These are phyloP conservation scores for Hofmannophila pseudospretella DNA, from an alignment of 2,888 invertebrate genomes.

Conservation along the genomic window DNA sequence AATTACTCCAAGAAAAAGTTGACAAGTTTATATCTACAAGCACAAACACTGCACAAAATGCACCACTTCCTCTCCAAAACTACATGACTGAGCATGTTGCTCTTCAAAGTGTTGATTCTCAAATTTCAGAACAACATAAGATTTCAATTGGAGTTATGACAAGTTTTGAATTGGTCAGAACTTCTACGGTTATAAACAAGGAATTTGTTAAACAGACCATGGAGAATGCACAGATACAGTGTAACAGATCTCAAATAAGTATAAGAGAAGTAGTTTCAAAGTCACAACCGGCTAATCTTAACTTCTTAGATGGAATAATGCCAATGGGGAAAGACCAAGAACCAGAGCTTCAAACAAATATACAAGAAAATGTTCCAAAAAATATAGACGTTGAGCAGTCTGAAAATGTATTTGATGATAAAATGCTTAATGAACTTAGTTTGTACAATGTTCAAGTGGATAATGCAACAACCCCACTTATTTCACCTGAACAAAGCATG, in stretches of 20 bases:
- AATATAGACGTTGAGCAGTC: slow-evolving; percentile 9
- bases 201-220: slow-evolving; percentile 47
- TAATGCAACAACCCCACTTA: slow-evolving; percentile 62
- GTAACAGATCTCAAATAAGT: slow-evolving; percentile 62
- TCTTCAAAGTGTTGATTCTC: slow-evolving; percentile 45
- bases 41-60: slow-evolving; percentile 29
- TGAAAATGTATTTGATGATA: slow-evolving; percentile 45
- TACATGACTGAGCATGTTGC: slow-evolving; percentile 46
- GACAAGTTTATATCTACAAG: slow-evolving; percentile 67
- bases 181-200: slow-evolving; percentile 66
- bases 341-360: slow-evolving; percentile 12
- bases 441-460: slow-evolving; percentile 66
- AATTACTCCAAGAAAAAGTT: slow-evolving; percentile 80
- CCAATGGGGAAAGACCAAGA: slow-evolving; percentile 29
- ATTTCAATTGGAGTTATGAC: slow-evolving; percentile 86
- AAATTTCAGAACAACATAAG: slow-evolving; percentile 52
- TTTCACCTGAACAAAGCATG: slow-evolving; percentile 67
- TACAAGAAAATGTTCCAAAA: slow-evolving; percentile 11
- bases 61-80: slow-evolving; percentile 31
- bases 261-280: slow-evolving; percentile 58
- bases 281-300: slow-evolving; percentile 43
- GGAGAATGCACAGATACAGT: slow-evolving; percentile 61
- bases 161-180: slow-evolving; percentile 80
- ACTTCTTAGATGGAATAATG: slow-evolving; percentile 65
- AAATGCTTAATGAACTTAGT: slow-evolving; percentile 65